Evolutionary conservation across 2,888 invertebrate genomes (phyloP).

Genomic region (Hedya salicella): DNA sequence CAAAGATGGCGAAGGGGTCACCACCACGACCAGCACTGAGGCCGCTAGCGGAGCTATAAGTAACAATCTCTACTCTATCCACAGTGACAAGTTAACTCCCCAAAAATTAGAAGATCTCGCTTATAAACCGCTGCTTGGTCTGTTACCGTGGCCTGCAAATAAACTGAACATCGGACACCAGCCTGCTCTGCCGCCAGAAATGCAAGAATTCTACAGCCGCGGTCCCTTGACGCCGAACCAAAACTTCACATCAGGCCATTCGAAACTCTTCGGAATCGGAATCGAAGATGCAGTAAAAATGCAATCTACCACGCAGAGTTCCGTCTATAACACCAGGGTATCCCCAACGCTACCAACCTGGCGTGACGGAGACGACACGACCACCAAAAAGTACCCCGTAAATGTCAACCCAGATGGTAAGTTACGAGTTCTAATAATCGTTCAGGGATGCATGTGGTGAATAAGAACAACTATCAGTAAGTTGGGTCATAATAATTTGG

Average conservation of each 20-base stretch:
- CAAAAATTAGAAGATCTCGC: slow-evolving; percentile 52
- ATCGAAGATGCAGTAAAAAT: slow-evolving; percentile 85
- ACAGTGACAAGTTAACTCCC: slow-evolving; percentile 59
- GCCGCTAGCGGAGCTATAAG: slow-evolving; percentile 65
- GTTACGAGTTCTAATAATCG: slow-evolving; percentile 47
- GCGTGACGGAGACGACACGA: slow-evolving; percentile 71
- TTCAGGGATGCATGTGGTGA: slow-evolving; percentile 32
- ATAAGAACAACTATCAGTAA: slow-evolving; percentile 7
- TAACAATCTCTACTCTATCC: slow-evolving; percentile 63
- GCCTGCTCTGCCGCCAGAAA: slow-evolving; percentile 55
- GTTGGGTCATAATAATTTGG: neutral
- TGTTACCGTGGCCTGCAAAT: slow-evolving; percentile 38
- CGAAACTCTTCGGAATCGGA: slow-evolving; percentile 86
- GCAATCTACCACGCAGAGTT: slow-evolving; percentile 79
- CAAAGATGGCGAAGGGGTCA: slow-evolving; percentile 61
- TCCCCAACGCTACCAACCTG: slow-evolving; percentile 87
- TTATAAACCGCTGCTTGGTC: slow-evolving; percentile 49
- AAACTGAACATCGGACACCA: slow-evolving; percentile 43
- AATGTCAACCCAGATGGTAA: slow-evolving; percentile 76
- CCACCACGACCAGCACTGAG: slow-evolving; percentile 57
- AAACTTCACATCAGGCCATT: slow-evolving; percentile 86
- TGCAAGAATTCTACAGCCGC: slow-evolving; percentile 58
- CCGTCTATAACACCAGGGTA: slow-evolving; percentile 81
- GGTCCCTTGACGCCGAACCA: slow-evolving; percentile 54
- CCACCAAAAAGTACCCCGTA: slow-evolving; percentile 76